Evolutionary conservation across 2,113 vertebrate species (phyloP).

Genomic region (Myocastor coypus): DNA sequence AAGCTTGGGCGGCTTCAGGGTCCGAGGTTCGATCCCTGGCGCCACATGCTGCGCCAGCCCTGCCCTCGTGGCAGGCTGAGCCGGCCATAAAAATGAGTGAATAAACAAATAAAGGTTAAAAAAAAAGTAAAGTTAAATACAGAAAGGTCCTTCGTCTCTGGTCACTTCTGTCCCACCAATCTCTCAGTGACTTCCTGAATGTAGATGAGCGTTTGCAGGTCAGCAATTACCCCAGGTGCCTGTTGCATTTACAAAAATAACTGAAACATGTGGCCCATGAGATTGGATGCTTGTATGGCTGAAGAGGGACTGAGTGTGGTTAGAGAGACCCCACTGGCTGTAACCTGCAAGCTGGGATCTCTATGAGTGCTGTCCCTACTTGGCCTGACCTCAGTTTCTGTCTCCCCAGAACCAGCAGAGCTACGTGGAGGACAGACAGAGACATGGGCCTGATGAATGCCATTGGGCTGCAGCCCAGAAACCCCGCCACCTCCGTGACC

Average conservation of each 20-base stretch:
- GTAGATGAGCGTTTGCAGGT: background rate
- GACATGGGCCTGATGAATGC: slow-evolving; percentile 99
- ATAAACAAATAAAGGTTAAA: too few species aligned
- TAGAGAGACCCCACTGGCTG: background rate
- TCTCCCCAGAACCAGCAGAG: slow-evolving; percentile 92
- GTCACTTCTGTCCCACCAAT: background rate
- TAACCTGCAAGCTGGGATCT: background rate
- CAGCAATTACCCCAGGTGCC: background rate
- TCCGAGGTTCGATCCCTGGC: too few species aligned
- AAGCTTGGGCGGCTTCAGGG: too few species aligned
- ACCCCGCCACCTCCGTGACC: slow-evolving; percentile 96
- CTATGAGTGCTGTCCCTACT: fast-evolving
- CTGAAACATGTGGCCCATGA: background rate
- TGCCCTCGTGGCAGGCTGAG: too few species aligned
- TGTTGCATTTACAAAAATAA: background rate
- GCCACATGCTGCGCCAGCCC: too few species aligned
- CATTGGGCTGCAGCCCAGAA: slow-evolving; percentile 97
- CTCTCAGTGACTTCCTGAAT: background rate
- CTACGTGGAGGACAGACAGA: slow-evolving; percentile 95
- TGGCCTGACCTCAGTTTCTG: slow-evolving; percentile 39
- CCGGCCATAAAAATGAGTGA: too few species aligned
- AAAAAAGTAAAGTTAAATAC: background rate
- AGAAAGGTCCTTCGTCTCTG: background rate
- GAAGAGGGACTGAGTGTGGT: background rate
- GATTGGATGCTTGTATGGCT: background rate